Conservation (phyloP, 2,797 vertebrate species). For the Astyanax mexicanus region DNA sequence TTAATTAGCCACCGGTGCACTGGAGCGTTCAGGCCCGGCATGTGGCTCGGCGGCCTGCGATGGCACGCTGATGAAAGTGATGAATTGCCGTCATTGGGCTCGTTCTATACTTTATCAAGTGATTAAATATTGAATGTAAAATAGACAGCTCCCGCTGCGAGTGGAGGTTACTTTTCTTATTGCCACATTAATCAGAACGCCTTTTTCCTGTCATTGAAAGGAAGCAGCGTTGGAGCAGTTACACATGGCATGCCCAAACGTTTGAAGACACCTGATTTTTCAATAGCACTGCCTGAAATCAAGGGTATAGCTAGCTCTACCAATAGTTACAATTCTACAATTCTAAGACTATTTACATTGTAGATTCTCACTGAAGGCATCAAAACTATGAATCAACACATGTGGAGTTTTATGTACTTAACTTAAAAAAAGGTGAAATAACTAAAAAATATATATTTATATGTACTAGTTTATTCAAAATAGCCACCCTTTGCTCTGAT, state of each 20-base stretch:
- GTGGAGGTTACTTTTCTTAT: slow-evolving; percentile 46
- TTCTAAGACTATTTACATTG: too few species aligned
- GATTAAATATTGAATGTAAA: slow-evolving; percentile 59
- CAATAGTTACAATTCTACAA: too few species aligned
- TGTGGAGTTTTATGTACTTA: too few species aligned
- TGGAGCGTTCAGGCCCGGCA: slow-evolving; percentile 30
- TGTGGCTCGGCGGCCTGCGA: slow-evolving; percentile 31
- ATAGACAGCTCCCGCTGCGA: slow-evolving; percentile 52
- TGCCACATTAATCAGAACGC: slow-evolving; percentile 46
- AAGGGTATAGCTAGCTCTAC: background rate
- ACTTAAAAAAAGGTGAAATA: too few species aligned
- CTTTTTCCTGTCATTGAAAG: slow-evolving; percentile 37
- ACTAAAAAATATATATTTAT: too few species aligned
- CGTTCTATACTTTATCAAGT: slow-evolving; percentile 53
- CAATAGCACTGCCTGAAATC: background rate
- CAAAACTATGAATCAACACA: too few species aligned
- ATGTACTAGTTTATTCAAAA: too few species aligned
- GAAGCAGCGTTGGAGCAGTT: background rate
- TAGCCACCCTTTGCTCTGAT: too few species aligned
- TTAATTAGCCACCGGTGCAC: slow-evolving; percentile 52
- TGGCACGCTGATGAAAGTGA: slow-evolving; percentile 51
- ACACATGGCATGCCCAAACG: background rate
- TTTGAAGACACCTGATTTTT: background rate
- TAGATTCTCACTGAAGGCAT: too few species aligned
- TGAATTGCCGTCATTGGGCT: slow-evolving; percentile 53